Evolutionary conservation across 2,113 vertebrate species (phyloP), one percentile per base, ranked within the genome.

Genomic region (Morphnarchus princeps): DNA sequence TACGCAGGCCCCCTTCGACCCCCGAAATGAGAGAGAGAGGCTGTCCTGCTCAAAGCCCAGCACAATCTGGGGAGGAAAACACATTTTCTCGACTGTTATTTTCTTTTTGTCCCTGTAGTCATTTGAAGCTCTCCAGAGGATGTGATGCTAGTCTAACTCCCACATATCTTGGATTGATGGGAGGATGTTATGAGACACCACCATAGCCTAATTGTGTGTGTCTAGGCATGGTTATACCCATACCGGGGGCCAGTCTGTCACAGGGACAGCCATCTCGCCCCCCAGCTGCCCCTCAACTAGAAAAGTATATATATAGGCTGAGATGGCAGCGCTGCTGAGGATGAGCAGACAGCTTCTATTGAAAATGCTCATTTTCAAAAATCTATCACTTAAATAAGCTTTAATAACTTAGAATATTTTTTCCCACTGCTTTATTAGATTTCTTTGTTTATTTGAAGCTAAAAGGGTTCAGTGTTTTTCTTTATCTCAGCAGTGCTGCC

Each of bases 261-360:
- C 69, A 66, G 31, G 34, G n/a, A 88, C 1, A 58, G 40, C 29
- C 25, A 25, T 8, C 36, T 85, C 61, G 36, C 28, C 16, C 34
- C 5, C 0, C 40, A 63, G 0, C 24, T 20, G 15, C 7, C 15
- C 10, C 15, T 16, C 1, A 0, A 47, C 47, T 50, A 34, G 24
- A 67, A 66, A 67, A 55, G 4, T 28, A 21, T 40, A 12, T 50
- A 15, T 24, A 40, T 5, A 32, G 36, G 18, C 21, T 63, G 79
- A 82, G 62, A 57, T 11, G 45, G 38, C 24, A 69, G 32, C 16
- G 38, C 11, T 93, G 36, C 57, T 84, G 45, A 84, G 55, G n/a
- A 52, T 43, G 10, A 77, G 38, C 20, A 36, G 54, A 47, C 1
- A 34, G 11, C 36, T 70, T 29, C 14, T 72, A 25, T 2, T 43